phyloP scores from a whole-genome alignment of 2,797 vertebrate genomes.

The Siniperca obscura region DNA sequence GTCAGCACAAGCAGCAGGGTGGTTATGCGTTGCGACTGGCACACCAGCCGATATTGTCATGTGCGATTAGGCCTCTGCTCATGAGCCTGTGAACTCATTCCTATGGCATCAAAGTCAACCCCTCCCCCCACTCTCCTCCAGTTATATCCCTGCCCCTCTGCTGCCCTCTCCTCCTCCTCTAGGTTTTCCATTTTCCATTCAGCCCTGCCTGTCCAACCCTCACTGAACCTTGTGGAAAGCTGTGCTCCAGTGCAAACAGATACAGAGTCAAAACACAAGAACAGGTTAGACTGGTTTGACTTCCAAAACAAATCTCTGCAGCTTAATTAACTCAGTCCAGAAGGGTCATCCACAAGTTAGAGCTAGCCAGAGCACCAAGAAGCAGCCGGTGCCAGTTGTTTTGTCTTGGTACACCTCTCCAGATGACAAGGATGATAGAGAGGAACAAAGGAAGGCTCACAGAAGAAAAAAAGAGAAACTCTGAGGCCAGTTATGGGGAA shows the following conservation, averaged over 20 bases:
- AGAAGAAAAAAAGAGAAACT: constrained; percentile 46
- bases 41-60: constrained; percentile 86
- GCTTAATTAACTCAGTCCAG: constrained; percentile 59
- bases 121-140: constrained; percentile 61
- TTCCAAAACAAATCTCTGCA: constrained; percentile 73
- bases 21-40: constrained; percentile 81
- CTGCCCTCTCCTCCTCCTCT: constrained; percentile 59
- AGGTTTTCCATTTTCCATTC: constrained; percentile 53
- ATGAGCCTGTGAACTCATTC: constrained; percentile 83
- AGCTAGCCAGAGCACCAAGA: constrained; percentile 44
- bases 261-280: constrained; percentile 49
- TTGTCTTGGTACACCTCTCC: constrained; percentile 67
- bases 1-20: constrained; percentile 80
- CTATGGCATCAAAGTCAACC: constrained; percentile 78
- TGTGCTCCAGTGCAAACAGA: constrained; percentile 48
- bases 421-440: constrained; percentile 74
- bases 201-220: constrained; percentile 50
- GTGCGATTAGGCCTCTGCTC: constrained; percentile 82
- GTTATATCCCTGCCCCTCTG: constrained; percentile 62
- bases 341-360: constrained; percentile 60
- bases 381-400: constrained; percentile 66
- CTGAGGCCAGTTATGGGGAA: constrained; percentile 60
- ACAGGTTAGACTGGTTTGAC: constrained; percentile 55
- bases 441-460: constrained; percentile 58
- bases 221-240: constrained; percentile 53